phyloP scores from a whole-genome alignment of 2,113 vertebrate genomes.

The Lepidothrix coronata region DNA sequence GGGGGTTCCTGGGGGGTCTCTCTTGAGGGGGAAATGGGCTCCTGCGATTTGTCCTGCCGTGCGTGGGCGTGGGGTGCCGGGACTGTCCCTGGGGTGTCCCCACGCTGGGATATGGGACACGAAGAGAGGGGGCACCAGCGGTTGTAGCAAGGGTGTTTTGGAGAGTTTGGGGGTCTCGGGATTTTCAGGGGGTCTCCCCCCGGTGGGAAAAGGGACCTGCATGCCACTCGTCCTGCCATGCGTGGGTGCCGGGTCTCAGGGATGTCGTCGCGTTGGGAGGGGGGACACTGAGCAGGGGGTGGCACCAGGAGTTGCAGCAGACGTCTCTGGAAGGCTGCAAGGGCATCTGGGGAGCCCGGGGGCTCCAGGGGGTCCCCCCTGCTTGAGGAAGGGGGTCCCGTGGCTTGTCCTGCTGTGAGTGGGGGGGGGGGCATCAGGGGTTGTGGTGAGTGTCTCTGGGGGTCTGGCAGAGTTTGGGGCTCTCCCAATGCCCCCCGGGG shows the following conservation, averaged over 20 bases:
- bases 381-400: no score
- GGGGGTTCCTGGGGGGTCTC: no score
- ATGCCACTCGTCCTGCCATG: rapidly evolving
- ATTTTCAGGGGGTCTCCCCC: neutral
- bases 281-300: neutral
- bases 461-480: neutral
- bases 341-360: neutral
- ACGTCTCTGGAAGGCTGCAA: neutral
- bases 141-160: neutral
- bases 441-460: neutral
- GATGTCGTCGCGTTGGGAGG: neutral
- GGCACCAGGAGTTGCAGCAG: neutral
- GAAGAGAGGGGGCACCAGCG: neutral
- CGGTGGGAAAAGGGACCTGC: neutral
- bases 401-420: rapidly evolving
- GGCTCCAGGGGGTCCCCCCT: neutral
- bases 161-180: neutral
- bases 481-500: neutral
- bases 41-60: no score
- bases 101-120: neutral
- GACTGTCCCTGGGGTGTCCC: neutral
- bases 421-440: neutral
- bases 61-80: neutral
- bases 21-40: no score
- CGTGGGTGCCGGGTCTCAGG: neutral